These are phyloP conservation scores for Alsophila aescularia DNA, from an alignment of 2,888 invertebrate species.

Conservation along the genomic window DNA sequence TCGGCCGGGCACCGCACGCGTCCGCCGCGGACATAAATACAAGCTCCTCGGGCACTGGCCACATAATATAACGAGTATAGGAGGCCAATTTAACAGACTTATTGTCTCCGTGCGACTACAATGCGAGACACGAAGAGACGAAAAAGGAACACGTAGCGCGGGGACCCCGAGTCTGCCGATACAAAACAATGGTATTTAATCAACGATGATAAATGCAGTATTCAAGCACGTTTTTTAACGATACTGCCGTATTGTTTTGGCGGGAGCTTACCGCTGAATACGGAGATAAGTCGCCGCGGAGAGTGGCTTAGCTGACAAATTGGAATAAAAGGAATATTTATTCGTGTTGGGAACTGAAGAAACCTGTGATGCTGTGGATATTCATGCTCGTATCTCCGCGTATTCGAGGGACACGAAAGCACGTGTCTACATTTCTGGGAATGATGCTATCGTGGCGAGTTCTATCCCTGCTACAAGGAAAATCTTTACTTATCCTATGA, in stretches of 20 bases:
- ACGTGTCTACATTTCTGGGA: slow-evolving; percentile 39
- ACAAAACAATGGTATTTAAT: slow-evolving; percentile 85
- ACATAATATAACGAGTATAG: slow-evolving; percentile 73
- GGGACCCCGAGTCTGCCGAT: slow-evolving; percentile 77
- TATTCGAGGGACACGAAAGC: slow-evolving; percentile 48
- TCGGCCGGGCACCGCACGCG: slow-evolving; percentile 51
- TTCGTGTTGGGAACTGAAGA: slow-evolving; percentile 69
- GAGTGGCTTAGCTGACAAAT: slow-evolving; percentile 84
- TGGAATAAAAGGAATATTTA: slow-evolving; percentile 85
- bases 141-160: slow-evolving; percentile 73
- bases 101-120: slow-evolving; percentile 80
- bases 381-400: slow-evolving; percentile 58
- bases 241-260: slow-evolving; percentile 83
- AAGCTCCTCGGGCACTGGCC: slow-evolving; percentile 55
- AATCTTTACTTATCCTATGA: slow-evolving; percentile 11
- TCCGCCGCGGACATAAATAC: slow-evolving; percentile 68
- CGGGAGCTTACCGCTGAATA: slow-evolving; percentile 81
- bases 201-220: slow-evolving; percentile 84
- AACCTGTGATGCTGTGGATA: slow-evolving; percentile 48
- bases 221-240: slow-evolving; percentile 83
- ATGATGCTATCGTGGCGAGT: slow-evolving; percentile 39
- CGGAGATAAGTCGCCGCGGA: slow-evolving; percentile 81
- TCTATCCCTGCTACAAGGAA: slow-evolving; percentile 34
- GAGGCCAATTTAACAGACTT: slow-evolving; percentile 84
- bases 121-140: slow-evolving; percentile 75